phyloP scores from a whole-genome alignment of 2,113 vertebrate genomes.

The Numida meleagris region DNA sequence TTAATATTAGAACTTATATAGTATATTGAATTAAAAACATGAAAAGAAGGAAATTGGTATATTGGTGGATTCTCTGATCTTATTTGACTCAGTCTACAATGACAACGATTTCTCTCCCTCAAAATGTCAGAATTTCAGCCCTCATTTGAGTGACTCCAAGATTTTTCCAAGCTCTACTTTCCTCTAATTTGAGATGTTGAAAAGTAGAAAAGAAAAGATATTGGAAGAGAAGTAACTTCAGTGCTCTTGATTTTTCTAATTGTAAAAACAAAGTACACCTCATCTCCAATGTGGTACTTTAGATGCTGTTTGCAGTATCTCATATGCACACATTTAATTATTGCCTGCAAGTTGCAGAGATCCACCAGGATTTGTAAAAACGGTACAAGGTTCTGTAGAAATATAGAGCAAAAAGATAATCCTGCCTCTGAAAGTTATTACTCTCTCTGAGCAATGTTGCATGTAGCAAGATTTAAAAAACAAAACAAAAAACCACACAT shows the following conservation, averaged over 20 bases:
- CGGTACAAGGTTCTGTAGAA: not conserved
- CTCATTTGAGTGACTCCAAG: not conserved
- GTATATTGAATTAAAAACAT: accelerated
- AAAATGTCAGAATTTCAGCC: not conserved
- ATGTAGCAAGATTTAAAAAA: not conserved
- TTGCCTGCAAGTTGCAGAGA: not conserved
- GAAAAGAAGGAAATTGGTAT: not conserved
- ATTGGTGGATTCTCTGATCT: not conserved
- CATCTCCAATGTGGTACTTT: no score
- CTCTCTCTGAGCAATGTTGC: not conserved
- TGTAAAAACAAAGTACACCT: no score
- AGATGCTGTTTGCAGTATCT: no score
- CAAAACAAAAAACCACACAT: not conserved
- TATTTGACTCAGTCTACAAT: not conserved
- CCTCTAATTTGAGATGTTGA: not conserved
- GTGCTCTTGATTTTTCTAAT: no score
- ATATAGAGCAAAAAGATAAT: not conserved
- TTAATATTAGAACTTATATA: not conserved
- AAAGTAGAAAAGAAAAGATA: no score
- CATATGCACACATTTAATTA: not conserved
- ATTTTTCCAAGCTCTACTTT: not conserved
- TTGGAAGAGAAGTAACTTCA: no score
- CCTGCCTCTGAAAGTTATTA: not conserved
- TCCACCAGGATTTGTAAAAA: not conserved
- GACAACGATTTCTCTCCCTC: not conserved